phyloP scores from a whole-genome alignment of 2,113 vertebrate genomes.

The Galemys pyrenaicus region DNA sequence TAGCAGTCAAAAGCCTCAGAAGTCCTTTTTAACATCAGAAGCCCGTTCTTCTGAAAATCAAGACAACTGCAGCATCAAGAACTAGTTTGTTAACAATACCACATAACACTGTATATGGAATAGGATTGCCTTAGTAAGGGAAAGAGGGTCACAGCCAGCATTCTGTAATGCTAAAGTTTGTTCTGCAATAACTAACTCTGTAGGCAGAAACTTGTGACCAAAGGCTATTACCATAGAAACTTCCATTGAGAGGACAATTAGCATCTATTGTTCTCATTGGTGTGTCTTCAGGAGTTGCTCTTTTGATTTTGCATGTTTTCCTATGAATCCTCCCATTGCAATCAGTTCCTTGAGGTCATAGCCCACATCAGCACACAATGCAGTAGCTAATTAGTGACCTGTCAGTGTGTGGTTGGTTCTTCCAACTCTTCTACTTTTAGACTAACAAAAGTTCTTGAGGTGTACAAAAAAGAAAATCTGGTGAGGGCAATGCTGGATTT shows the following conservation, averaged over 20 bases:
- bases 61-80: neutral
- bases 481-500: neutral
- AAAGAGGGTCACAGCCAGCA: neutral
- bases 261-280: constrained; percentile 58
- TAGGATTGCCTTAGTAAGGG: neutral
- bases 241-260: constrained; percentile 61
- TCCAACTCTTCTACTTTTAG: neutral
- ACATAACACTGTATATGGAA: neutral
- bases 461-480: neutral
- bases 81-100: constrained; percentile 17
- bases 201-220: constrained; percentile 64
- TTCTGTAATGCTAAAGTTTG: constrained; percentile 52
- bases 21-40: neutral
- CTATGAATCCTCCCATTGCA: constrained; percentile 24
- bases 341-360: constrained; percentile 39
- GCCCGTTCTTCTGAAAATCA: neutral
- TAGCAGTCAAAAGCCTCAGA: neutral
- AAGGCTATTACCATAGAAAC: constrained; percentile 66
- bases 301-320: constrained; percentile 52
- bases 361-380: neutral
- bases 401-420: constrained; percentile 43
- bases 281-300: constrained; percentile 52
- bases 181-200: constrained; percentile 47
- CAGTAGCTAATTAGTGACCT: constrained; percentile 69
- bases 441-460: neutral